Evolutionary conservation across 2,113 vertebrate species (phyloP).

Genomic region (Triplophysa tibetana): DNA sequence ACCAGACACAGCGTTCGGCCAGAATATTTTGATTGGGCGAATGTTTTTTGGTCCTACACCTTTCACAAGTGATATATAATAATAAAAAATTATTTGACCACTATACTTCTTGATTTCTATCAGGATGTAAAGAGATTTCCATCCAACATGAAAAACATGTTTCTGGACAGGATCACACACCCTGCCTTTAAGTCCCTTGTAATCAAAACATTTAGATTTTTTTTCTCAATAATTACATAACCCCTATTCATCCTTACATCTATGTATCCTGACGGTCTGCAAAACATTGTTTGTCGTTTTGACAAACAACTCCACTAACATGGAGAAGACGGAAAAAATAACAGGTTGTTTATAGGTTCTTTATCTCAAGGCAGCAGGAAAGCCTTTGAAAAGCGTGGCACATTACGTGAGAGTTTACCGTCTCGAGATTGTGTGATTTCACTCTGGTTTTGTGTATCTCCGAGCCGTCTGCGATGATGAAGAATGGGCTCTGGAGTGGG

Average conservation of each 20-base stretch:
- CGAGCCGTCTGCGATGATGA: not conserved
- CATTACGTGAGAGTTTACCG: slow-evolving; percentile 3
- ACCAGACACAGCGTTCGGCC: too few species aligned
- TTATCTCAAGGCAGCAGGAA: slow-evolving; percentile 19
- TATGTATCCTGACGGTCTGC: not conserved
- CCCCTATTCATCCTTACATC: not conserved
- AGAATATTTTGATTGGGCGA: too few species aligned
- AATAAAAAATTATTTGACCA: too few species aligned
- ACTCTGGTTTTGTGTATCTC: not conserved
- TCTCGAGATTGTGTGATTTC: slow-evolving; percentile 4
- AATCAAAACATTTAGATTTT: slow-evolving; percentile 1
- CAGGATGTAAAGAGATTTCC: too few species aligned
- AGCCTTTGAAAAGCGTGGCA: not conserved
- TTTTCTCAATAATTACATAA: not conserved
- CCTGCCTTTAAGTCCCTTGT: not conserved
- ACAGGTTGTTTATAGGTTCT: slow-evolving; percentile 18
- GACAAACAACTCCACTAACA: not conserved
- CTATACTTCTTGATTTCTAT: too few species aligned
- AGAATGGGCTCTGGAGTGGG: not conserved
- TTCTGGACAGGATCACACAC: too few species aligned
- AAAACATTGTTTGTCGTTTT: too few species aligned
- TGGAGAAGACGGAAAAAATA: not conserved
- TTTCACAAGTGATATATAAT: too few species aligned
- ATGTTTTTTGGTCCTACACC: too few species aligned
- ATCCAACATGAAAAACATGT: too few species aligned